These are phyloP conservation scores for Agonopterix alstromeriana DNA, from an alignment of 2,888 invertebrate species.

Conservation along the genomic window DNA sequence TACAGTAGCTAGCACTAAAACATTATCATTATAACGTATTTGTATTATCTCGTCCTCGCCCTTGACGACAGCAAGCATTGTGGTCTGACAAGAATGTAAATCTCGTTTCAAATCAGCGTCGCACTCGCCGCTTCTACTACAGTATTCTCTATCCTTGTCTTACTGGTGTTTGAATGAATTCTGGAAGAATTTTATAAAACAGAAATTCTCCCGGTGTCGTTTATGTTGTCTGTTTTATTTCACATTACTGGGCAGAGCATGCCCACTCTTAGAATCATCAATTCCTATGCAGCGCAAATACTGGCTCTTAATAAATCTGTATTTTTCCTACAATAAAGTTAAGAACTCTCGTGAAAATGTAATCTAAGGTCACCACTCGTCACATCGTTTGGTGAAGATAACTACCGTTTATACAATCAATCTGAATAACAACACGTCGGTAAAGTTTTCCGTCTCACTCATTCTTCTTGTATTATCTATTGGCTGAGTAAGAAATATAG, in stretches of 20 bases:
- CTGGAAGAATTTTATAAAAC: too few relatives aligned
- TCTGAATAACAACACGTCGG: slow-evolving; percentile 20
- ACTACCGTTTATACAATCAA: slow-evolving; percentile 21
- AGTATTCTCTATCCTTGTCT: slow-evolving; percentile 6
- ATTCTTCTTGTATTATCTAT: slow-evolving; percentile 14
- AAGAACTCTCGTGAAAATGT: too few relatives aligned
- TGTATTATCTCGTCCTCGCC: slow-evolving; percentile 32
- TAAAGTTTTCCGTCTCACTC: slow-evolving; percentile 29
- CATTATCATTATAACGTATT: slow-evolving; percentile 1
- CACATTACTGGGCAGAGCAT: too few relatives aligned
- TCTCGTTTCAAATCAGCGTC: slow-evolving; percentile 24
- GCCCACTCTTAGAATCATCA: too few relatives aligned
- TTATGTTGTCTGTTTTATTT: too few relatives aligned
- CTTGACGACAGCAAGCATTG: slow-evolving; percentile 34
- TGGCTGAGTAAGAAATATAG: slow-evolving; percentile 36
- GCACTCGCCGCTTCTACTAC: slow-evolving; percentile 18
- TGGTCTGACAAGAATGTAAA: slow-evolving; percentile 37
- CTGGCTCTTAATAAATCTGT: too few relatives aligned
- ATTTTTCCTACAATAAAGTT: too few relatives aligned
- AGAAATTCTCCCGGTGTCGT: too few relatives aligned
- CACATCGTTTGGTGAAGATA: slow-evolving; percentile 30
- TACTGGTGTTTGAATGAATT: background rate
- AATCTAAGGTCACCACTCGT: too few relatives aligned
- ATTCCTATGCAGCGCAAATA: too few relatives aligned
- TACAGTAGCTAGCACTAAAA: too few relatives aligned